phyloP scores from a whole-genome alignment of 2,888 invertebrate species.

The Ichneumon xanthorius region DNA sequence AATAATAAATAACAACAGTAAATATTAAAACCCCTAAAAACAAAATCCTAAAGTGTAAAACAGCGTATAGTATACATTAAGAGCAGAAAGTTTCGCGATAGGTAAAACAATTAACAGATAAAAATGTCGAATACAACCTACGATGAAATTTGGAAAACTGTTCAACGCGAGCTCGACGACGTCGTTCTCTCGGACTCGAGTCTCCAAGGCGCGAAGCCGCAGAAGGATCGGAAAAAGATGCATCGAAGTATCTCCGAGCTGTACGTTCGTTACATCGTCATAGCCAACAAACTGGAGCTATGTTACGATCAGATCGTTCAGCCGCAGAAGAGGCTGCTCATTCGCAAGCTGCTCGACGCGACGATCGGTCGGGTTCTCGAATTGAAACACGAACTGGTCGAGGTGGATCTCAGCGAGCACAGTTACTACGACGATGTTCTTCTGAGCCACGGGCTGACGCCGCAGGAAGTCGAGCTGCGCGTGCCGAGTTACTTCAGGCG shows the following conservation, averaged over 20 bases:
- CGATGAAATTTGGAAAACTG: slow-evolving; percentile 89
- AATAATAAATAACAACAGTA: neutral
- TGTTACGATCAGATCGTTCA: slow-evolving; percentile 97
- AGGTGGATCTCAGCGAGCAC: slow-evolving; percentile 93
- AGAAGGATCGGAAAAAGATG: slow-evolving; percentile 87
- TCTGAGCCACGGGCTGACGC: slow-evolving; percentile 90
- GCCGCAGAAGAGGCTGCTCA: slow-evolving; percentile 95
- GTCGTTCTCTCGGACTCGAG: slow-evolving; percentile 88
- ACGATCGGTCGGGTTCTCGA: slow-evolving; percentile 94
- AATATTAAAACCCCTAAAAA: neutral
- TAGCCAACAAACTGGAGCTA: slow-evolving; percentile 85
- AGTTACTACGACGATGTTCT: slow-evolving; percentile 94
- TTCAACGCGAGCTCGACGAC: slow-evolving; percentile 87
- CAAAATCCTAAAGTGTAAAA: too few relatives aligned
- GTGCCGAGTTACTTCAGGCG: slow-evolving; percentile 91
- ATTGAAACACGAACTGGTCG: slow-evolving; percentile 94
- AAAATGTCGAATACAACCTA: slow-evolving; percentile 91
- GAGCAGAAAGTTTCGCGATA: too few relatives aligned
- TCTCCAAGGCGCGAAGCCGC: slow-evolving; percentile 85
- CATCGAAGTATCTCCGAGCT: slow-evolving; percentile 89
- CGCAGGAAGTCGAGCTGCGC: slow-evolving; percentile 90
- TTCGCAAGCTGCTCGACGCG: slow-evolving; percentile 90
- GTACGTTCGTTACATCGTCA: slow-evolving; percentile 89
- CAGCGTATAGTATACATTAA: too few relatives aligned
- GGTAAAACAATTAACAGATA: neutral